Evolutionary conservation across 2,888 invertebrate genomes (phyloP).

Genomic region (Hyalella azteca): DNA sequence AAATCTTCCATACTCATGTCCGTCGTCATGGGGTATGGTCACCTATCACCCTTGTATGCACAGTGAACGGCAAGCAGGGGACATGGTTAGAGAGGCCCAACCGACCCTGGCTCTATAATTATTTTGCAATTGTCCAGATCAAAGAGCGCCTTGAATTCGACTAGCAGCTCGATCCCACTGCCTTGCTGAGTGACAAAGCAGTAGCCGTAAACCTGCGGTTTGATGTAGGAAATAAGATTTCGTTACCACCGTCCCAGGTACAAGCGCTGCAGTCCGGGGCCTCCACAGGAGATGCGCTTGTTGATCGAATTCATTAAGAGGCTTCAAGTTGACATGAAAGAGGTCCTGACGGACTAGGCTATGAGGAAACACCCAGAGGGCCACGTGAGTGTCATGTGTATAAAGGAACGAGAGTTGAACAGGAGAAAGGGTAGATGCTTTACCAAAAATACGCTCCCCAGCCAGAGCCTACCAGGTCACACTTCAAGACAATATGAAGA

Average conservation of each 20-base stretch:
- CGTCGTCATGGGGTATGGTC: not conserved
- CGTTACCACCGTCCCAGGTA: not conserved
- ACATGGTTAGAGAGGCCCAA: not conserved
- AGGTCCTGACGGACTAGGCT: not conserved
- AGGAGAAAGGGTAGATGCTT: not conserved
- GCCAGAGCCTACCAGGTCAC: not conserved
- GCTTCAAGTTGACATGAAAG: not conserved
- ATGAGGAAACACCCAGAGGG: not conserved
- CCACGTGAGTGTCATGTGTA: not conserved
- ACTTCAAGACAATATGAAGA: too few species aligned
- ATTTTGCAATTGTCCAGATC: not conserved
- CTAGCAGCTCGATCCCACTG: slow-evolving; percentile 8
- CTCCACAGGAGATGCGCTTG: not conserved
- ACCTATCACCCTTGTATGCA: not conserved
- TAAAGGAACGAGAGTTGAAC: slow-evolving; percentile 5
- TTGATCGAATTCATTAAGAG: not conserved
- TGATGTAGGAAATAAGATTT: slow-evolving; percentile 4
- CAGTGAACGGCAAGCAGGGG: not conserved
- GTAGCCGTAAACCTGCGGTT: not conserved
- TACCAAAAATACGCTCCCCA: not conserved
- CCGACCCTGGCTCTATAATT: not conserved
- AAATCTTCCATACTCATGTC: not conserved
- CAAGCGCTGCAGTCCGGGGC: not conserved
- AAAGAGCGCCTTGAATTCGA: not conserved
- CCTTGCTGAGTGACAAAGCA: slow-evolving; percentile 18